phyloP scores from a whole-genome alignment of 2,888 invertebrate genomes.

The Sphaerophoria taeniata region DNA sequence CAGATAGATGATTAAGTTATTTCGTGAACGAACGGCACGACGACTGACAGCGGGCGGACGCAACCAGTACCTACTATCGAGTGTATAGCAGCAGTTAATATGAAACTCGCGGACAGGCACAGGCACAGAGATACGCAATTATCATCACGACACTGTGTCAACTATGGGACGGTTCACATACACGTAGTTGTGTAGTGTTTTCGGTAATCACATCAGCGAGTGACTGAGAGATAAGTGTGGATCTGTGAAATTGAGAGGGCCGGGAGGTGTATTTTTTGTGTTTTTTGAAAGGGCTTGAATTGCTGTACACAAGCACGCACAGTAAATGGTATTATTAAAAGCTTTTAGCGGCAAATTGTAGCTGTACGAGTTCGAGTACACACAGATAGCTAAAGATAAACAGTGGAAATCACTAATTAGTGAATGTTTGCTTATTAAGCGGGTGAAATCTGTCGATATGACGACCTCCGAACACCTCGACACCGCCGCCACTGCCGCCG shows the following conservation, averaged over 20 bases:
- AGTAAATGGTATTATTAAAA: conserved; percentile 13
- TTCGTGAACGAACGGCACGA: conserved; percentile 9
- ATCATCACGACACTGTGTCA: conserved; percentile 39
- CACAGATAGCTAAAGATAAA: conserved; percentile 8
- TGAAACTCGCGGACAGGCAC: conserved; percentile 44
- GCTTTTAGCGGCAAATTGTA: conserved; percentile 4
- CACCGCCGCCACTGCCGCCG: no score
- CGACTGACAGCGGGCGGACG: no score
- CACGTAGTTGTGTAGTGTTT: background rate
- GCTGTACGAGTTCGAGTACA: background rate
- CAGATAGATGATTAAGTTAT: conserved; percentile 60
- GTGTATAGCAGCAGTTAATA: conserved; percentile 29
- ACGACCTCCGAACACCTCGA: background rate
- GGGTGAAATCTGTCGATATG: conserved; percentile 37
- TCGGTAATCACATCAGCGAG: conserved; percentile 1
- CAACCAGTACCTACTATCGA: conserved; percentile 16
- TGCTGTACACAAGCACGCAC: conserved; percentile 1
- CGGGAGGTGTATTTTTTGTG: background rate
- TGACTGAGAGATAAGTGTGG: conserved; percentile 9
- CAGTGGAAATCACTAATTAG: conserved; percentile 51
- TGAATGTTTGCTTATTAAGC: conserved; percentile 40
- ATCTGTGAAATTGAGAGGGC: background rate
- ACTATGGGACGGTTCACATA: conserved; percentile 9
- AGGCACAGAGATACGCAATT: conserved; percentile 54
- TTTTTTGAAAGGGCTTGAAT: background rate